Evolutionary conservation across 2,888 invertebrate genomes (phyloP).

Genomic region (Melanophora roralis): DNA sequence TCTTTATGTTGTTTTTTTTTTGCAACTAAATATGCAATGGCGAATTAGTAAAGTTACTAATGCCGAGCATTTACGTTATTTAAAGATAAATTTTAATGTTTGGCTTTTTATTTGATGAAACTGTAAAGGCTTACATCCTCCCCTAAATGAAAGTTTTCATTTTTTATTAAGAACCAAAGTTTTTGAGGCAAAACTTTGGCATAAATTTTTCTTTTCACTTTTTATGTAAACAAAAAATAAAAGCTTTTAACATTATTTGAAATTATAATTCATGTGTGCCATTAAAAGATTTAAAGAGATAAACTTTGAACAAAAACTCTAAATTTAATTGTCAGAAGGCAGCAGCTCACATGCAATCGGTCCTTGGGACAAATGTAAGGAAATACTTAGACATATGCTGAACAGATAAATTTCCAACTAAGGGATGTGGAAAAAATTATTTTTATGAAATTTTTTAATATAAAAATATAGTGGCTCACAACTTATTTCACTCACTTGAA

Average conservation of each 20-base stretch:
- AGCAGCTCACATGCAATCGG: not conserved
- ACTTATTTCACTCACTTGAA: no score
- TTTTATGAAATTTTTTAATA: not conserved
- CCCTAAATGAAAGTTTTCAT: slow-evolving; percentile 20
- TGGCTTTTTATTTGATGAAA: slow-evolving; percentile 34
- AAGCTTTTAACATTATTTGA: slow-evolving; percentile 53
- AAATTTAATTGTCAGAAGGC: not conserved
- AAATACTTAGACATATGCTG: not conserved
- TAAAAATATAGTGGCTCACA: not conserved
- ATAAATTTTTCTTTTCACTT: not conserved
- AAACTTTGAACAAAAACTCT: slow-evolving; percentile 4
- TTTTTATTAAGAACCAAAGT: slow-evolving; percentile 25
- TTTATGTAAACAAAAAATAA: slow-evolving; percentile 2
- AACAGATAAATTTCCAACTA: not conserved
- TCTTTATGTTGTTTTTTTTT: slow-evolving; percentile 3
- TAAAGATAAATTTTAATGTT: slow-evolving; percentile 57
- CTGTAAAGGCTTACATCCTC: not conserved
- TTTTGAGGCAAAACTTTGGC: slow-evolving; percentile 30
- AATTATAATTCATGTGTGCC: slow-evolving; percentile 47
- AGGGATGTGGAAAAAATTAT: not conserved
- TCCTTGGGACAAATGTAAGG: no score
- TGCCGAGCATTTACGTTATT: slow-evolving; percentile 13
- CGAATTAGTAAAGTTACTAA: slow-evolving; percentile 56
- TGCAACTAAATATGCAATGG: slow-evolving; percentile 52
- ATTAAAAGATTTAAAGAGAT: slow-evolving; percentile 43